These are phyloP conservation scores for Cistogaster globosa DNA, from an alignment of 2,888 invertebrate species.

Conservation along the genomic window DNA sequence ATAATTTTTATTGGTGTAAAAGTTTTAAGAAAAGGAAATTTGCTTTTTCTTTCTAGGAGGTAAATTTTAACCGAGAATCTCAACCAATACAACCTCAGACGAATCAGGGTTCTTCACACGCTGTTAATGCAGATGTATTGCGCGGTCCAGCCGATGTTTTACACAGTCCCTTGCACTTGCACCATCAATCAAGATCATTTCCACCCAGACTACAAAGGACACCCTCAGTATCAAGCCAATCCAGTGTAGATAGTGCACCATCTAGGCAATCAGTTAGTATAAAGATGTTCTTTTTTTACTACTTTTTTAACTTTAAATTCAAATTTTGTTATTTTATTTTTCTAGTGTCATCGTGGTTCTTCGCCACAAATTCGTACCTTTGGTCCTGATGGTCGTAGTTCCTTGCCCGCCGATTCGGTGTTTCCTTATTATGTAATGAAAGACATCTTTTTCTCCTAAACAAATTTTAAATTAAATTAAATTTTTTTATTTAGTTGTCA, in stretches of 20 bases:
- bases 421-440: conserved; percentile 77
- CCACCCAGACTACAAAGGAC: conserved; percentile 89
- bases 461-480: not conserved
- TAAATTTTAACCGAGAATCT: conserved; percentile 87
- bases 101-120: conserved; percentile 81
- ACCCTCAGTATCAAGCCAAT: conserved; percentile 92
- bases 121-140: conserved; percentile 80
- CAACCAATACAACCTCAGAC: conserved; percentile 86
- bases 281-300: no score
- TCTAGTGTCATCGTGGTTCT: conserved; percentile 88
- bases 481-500: conserved; percentile 80
- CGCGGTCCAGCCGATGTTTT: conserved; percentile 84
- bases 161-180: conserved; percentile 85
- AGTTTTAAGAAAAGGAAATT: not conserved
- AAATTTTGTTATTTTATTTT: conserved; percentile 1
- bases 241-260: conserved; percentile 90
- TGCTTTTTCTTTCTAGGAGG: conserved; percentile 84
- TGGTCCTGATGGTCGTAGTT: conserved; percentile 90
- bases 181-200: conserved; percentile 88
- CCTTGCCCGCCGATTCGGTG: conserved; percentile 81
- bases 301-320: not conserved
- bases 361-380: conserved; percentile 93
- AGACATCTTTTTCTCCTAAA: not conserved
- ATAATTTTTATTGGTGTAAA: no score
- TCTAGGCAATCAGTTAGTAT: conserved; percentile 84